These are phyloP conservation scores for Amphiduros pacificus DNA, from an alignment of 2,888 invertebrate species.

Conservation along the genomic window DNA sequence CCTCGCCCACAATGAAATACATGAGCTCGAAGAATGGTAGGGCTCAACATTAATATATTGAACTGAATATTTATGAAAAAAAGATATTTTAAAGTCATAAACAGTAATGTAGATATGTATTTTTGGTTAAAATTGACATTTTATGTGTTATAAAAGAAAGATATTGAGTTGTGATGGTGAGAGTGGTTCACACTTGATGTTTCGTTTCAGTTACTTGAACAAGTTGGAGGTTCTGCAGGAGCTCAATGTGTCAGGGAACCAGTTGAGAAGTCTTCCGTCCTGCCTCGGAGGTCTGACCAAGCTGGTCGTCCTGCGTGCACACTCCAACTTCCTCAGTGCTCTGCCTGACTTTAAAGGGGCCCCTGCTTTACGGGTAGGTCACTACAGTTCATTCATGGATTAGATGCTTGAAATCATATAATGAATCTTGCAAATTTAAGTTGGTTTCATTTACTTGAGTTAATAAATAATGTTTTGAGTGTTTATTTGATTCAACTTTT, in stretches of 20 bases:
- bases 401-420: neutral
- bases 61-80: too few species aligned
- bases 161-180: too few species aligned
- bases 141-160: too few species aligned
- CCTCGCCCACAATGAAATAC: conserved; percentile 58
- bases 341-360: conserved; percentile 59
- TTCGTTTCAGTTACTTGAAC: conserved; percentile 55
- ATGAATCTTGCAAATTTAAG: neutral
- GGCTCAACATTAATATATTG: too few species aligned
- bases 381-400: neutral
- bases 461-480: neutral
- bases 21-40: conserved; percentile 59
- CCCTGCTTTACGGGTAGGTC: conserved; percentile 53
- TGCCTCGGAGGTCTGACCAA: conserved; percentile 53
- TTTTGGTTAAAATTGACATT: neutral
- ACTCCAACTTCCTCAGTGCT: conserved; percentile 58
- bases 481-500: too few species aligned
- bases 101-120: neutral
- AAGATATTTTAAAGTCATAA: neutral
- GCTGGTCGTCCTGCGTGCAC: conserved; percentile 58
- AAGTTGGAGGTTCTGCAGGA: conserved; percentile 56
- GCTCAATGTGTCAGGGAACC: conserved; percentile 60
- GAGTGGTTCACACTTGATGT: too few species aligned
- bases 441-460: neutral
- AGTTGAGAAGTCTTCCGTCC: conserved; percentile 52